Conservation (phyloP, 2,113 vertebrate genomes). For the Ailurus styani region DNA sequence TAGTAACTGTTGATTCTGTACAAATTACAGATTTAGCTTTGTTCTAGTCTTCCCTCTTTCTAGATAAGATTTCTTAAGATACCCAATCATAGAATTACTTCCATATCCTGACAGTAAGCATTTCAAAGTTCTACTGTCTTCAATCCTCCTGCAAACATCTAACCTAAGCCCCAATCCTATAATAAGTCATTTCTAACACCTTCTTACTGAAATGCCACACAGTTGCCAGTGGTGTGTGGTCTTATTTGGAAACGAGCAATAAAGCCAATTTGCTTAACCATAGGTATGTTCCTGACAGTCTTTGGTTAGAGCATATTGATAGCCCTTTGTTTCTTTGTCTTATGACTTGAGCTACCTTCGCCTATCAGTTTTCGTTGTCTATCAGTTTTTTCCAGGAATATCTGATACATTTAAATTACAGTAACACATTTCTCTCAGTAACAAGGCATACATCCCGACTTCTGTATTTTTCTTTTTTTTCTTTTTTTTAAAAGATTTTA, state of each 20-base stretch:
- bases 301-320: not conserved
- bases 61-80: not conserved
- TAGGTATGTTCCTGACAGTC: not conserved
- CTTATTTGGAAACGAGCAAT: slow-evolving; percentile 24
- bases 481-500: no score
- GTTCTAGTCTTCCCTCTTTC: not conserved
- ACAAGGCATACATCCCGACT: not conserved
- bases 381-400: not conserved
- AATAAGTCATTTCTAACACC: not conserved
- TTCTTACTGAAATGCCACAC: not conserved
- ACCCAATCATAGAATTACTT: not conserved
- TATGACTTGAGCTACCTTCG: not conserved
- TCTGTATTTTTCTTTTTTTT: not conserved
- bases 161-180: not conserved
- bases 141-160: not conserved
- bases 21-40: slow-evolving; percentile 1
- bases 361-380: no score
- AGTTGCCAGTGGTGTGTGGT: not conserved
- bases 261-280: not conserved
- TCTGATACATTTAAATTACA: not conserved
- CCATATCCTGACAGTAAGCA: not conserved
- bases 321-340: slow-evolving; percentile 6
- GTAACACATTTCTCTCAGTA: not conserved
- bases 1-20: not conserved
- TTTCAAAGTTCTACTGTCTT: not conserved